Evolutionary conservation across 2,113 vertebrate species (phyloP).

Genomic region (Salminus brasiliensis): DNA sequence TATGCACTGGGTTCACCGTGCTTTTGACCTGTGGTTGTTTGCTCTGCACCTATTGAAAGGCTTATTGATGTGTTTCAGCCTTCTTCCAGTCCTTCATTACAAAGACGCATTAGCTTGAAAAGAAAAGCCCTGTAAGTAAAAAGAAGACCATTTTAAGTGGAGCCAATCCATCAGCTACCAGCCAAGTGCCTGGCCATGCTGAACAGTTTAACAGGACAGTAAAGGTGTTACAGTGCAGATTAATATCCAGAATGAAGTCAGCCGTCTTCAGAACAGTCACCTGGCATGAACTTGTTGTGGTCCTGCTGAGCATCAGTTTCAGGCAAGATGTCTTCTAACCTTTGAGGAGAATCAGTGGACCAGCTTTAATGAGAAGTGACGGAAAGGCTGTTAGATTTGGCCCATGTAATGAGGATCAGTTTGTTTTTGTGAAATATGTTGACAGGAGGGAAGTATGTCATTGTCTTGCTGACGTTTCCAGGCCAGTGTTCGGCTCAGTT

Average conservation of each 20-base stretch:
- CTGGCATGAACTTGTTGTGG: background rate
- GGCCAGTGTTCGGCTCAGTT: background rate
- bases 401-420: no score
- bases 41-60: background rate
- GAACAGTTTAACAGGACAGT: background rate
- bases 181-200: background rate
- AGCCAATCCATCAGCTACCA: background rate
- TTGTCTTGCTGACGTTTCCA: background rate
- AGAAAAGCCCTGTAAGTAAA: background rate
- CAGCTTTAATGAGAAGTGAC: constrained; percentile 9
- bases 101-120: background rate
- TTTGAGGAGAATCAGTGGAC: background rate
- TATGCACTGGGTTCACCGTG: no score
- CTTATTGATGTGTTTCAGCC: background rate
- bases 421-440: background rate
- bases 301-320: background rate
- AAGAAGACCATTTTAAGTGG: background rate
- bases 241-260: background rate
- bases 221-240: constrained; percentile 18
- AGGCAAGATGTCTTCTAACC: constrained; percentile 15
- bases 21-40: constrained; percentile 13
- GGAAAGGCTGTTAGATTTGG: background rate
- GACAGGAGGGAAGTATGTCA: background rate
- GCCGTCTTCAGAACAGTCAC: background rate
- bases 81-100: background rate